These are phyloP conservation scores for Musca domestica DNA, from an alignment of 1,140 invertebrate species.

Conservation along the genomic window DNA sequence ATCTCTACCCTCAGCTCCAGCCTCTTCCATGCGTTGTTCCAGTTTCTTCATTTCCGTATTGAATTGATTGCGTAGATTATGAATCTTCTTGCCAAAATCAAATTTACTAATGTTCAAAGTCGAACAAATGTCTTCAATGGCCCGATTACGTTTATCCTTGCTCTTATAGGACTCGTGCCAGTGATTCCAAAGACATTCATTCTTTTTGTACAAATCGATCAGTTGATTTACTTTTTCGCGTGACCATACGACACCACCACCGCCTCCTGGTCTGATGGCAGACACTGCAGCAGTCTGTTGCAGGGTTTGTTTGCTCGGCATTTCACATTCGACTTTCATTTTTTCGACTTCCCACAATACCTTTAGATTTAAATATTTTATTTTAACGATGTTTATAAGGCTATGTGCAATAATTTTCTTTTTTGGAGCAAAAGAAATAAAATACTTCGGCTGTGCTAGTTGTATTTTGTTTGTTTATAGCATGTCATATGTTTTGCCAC, in stretches of 20 bases:
- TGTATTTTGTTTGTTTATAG: no score
- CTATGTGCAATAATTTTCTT: no score
- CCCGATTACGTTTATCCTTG: slow-evolving; percentile 39
- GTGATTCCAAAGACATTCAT: slow-evolving; percentile 50
- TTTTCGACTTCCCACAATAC: no score
- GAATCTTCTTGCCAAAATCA: slow-evolving; percentile 49
- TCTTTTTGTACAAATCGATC: slow-evolving; percentile 41
- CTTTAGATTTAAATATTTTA: no score
- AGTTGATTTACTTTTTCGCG: slow-evolving; percentile 43
- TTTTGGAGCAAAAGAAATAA: no score
- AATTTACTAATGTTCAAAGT: slow-evolving; percentile 39
- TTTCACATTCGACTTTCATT: no score
- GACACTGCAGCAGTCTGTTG: not conserved
- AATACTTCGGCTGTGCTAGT: no score
- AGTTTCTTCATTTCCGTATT: slow-evolving; percentile 49
- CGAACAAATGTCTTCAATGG: slow-evolving; percentile 40
- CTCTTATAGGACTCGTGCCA: slow-evolving; percentile 44
- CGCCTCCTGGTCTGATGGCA: no score
- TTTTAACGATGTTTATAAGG: no score
- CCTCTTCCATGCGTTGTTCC: slow-evolving; percentile 38
- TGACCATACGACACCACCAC: slow-evolving; percentile 37
- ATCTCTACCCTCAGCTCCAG: slow-evolving; percentile 26
- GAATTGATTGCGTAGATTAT: slow-evolving; percentile 50
- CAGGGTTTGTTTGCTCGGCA: not conserved
- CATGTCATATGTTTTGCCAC: no score